These are phyloP conservation scores for Lampris incognitus DNA, from an alignment of 2,113 vertebrate genomes.

Conservation along the genomic window DNA sequence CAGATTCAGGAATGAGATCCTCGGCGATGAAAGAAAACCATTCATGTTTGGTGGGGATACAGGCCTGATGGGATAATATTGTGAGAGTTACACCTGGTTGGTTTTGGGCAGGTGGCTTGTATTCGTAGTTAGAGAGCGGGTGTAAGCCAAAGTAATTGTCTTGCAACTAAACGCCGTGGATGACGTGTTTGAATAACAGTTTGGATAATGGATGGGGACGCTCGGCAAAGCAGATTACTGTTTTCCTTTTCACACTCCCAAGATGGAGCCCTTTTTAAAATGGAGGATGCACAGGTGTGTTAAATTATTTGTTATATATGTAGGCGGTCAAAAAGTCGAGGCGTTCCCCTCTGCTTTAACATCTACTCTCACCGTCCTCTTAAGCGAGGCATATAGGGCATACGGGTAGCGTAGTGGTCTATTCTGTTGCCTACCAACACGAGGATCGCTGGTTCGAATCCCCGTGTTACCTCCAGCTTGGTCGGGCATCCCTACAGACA, in stretches of 20 bases:
- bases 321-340: too few species aligned
- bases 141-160: slow-evolving; percentile 24
- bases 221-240: slow-evolving; percentile 10
- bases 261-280: slow-evolving; percentile 19
- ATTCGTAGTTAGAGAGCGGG: slow-evolving; percentile 26
- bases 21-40: slow-evolving; percentile 1
- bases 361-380: too few species aligned
- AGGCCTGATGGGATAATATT: slow-evolving; percentile 37
- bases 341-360: too few species aligned
- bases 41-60: slow-evolving; percentile 28
- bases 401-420: too few species aligned
- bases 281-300: not conserved
- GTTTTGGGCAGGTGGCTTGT: slow-evolving; percentile 31
- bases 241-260: slow-evolving; percentile 26
- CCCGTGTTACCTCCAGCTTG: too few species aligned
- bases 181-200: slow-evolving; percentile 36
- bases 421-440: too few species aligned
- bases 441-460: too few species aligned
- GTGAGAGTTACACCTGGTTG: slow-evolving; percentile 8
- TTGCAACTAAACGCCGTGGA: slow-evolving; percentile 29
- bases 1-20: slow-evolving; percentile 33
- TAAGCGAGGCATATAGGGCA: too few species aligned
- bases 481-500: too few species aligned
- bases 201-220: slow-evolving; percentile 40
- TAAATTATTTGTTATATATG: too few species aligned